phyloP scores from a whole-genome alignment of 2,113 vertebrate species.

The Amazona guildingii region DNA sequence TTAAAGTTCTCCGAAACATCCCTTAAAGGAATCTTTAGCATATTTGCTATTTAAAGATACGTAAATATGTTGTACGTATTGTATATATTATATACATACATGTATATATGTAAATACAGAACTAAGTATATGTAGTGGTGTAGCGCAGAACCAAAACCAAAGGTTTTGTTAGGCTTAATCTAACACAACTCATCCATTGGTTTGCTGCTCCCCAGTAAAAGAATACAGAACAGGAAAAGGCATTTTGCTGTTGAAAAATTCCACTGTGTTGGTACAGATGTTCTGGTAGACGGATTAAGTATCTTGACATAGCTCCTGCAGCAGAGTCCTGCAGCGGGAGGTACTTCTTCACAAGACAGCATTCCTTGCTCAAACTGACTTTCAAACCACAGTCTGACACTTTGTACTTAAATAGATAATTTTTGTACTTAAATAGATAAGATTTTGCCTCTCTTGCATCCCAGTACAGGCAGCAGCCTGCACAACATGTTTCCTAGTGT shows the following conservation, averaged over 20 bases:
- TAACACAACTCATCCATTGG: neutral
- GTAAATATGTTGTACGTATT: neutral
- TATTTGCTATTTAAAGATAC: neutral
- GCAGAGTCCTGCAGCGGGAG: neutral
- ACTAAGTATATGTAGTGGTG: neutral
- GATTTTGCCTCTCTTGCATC: neutral
- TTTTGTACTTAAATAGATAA: too few relatives aligned
- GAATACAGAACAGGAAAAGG: neutral
- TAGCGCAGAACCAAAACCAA: neutral
- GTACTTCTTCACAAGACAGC: neutral
- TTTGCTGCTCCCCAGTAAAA: neutral
- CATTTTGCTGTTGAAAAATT: neutral
- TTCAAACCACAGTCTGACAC: neutral
- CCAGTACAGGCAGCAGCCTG: neutral
- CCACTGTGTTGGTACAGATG: neutral
- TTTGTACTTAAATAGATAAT: neutral
- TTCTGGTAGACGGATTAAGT: neutral
- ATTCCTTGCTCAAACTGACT: neutral
- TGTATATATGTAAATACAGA: neutral
- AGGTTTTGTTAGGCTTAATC: neutral
- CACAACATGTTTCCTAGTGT: neutral
- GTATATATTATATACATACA: neutral
- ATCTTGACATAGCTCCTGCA: neutral
- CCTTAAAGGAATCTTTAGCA: neutral
- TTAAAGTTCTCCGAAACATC: neutral